Evolutionary conservation across 2,797 vertebrate species (phyloP).

Genomic region (Lacerta agilis): DNA sequence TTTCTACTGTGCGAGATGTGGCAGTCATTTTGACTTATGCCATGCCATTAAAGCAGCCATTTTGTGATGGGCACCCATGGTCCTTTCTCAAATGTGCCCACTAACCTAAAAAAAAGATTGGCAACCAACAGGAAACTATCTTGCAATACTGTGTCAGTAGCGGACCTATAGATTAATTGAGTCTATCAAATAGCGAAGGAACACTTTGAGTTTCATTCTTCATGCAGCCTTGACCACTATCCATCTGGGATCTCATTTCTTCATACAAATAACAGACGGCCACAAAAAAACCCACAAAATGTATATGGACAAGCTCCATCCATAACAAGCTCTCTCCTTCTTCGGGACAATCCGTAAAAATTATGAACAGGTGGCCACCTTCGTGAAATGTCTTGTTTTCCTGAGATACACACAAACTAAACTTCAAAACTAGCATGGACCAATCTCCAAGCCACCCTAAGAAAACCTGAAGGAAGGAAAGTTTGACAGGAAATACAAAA

Average conservation of each 20-base stretch:
- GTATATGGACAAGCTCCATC: not conserved
- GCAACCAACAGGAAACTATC: not conserved
- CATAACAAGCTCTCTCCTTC: not conserved
- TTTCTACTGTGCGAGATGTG: too few species aligned
- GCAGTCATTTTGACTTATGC: too few species aligned
- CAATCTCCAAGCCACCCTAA: conserved; percentile 50
- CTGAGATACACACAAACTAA: not conserved
- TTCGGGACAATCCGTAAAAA: not conserved
- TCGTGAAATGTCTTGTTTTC: not conserved
- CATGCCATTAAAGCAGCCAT: too few species aligned
- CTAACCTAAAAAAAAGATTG: too few species aligned
- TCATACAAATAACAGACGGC: not conserved
- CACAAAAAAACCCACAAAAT: not conserved
- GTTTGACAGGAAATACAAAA: conserved; percentile 72
- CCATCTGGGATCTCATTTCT: not conserved
- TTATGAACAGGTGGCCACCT: not conserved
- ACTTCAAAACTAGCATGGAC: not conserved
- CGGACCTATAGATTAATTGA: not conserved
- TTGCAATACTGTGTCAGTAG: not conserved
- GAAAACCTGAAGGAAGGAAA: conserved; percentile 61
- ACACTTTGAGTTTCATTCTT: not conserved
- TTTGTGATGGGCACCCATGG: too few species aligned
- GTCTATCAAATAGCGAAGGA: not conserved
- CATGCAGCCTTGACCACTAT: not conserved
- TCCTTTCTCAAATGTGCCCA: too few species aligned